Evolutionary conservation across 2,113 vertebrate genomes (phyloP).

Genomic region (Calidris pygmaea): DNA sequence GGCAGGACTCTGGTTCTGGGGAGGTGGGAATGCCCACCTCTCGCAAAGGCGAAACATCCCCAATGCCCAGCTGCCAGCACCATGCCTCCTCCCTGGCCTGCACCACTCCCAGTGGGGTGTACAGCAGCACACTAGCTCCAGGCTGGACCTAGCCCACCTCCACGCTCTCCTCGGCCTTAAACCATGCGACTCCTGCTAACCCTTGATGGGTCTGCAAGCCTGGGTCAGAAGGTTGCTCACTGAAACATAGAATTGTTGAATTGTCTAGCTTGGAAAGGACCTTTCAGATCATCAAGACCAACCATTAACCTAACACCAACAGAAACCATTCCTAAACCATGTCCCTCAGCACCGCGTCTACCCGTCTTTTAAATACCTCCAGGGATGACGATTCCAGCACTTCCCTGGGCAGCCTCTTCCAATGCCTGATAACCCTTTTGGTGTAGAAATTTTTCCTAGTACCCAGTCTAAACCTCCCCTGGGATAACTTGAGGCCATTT

Average conservation of each 20-base stretch:
- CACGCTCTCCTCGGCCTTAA: not conserved
- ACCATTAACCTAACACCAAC: not conserved
- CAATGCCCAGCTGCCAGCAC: fast-evolving
- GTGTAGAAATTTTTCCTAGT: not conserved
- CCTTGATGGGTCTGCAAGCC: not conserved
- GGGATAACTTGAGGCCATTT: not conserved
- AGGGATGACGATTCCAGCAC: not conserved
- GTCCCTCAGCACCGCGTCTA: not conserved
- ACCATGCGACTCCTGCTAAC: not conserved
- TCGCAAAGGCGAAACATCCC: fast-evolving
- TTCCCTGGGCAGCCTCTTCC: not conserved
- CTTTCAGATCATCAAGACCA: not conserved
- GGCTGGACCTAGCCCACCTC: not conserved
- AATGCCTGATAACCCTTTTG: not conserved
- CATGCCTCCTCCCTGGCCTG: fast-evolving
- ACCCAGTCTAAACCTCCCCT: not conserved
- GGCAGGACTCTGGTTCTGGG: not conserved
- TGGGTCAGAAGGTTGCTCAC: not conserved
- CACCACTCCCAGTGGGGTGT: fast-evolving
- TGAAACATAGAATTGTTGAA: not conserved
- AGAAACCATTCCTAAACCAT: not conserved
- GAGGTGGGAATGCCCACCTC: not conserved
- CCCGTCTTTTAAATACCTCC: not conserved
- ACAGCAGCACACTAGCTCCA: fast-evolving
- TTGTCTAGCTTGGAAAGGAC: not conserved